A percentile compares a stretch with the other conserved stretches of the same genome.
phyloP scores from a whole-genome alignment of 2,113 vertebrate species.

The Sarotherodon lohbergeri region DNA sequence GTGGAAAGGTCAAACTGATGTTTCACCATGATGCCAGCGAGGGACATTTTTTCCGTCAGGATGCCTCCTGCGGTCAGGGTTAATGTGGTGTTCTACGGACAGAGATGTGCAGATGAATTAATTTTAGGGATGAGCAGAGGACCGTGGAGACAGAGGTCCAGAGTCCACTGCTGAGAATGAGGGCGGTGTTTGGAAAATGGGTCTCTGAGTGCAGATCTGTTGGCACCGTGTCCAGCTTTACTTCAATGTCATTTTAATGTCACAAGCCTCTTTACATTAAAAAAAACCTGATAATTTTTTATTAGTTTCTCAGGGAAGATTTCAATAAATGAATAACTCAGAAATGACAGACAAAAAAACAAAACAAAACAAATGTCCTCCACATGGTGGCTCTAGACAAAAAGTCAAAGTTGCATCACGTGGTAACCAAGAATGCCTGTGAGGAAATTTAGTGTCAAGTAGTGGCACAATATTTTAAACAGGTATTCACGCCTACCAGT shows the following conservation, averaged over 20 bases:
- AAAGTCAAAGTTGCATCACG: neutral
- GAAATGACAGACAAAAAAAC: neutral
- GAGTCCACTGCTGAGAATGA: conserved; percentile 52
- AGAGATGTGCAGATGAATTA: conserved; percentile 81
- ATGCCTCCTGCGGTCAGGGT: conserved; percentile 70
- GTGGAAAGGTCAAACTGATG: conserved; percentile 72
- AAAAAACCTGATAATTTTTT: neutral
- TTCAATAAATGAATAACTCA: neutral
- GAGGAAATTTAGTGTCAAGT: neutral
- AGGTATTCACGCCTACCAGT: neutral
- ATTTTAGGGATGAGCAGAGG: conserved; percentile 77
- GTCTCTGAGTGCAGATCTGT: conserved; percentile 20
- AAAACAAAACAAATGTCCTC: neutral
- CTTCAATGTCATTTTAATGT: neutral
- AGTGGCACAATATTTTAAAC: neutral
- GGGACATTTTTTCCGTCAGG: conserved; percentile 71
- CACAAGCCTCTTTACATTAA: neutral
- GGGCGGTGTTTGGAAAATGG: conserved; percentile 14
- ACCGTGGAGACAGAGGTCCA: conserved; percentile 70
- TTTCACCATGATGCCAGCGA: conserved; percentile 48
- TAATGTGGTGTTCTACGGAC: conserved; percentile 68
- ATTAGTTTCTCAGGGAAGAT: neutral
- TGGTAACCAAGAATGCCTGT: neutral
- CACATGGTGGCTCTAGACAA: neutral
- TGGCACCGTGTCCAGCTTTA: conserved; percentile 41